Evolutionary conservation across 1,140 invertebrate genomes (phyloP), one percentile per base, ranked within the genome.

Genomic region (Diachasma alloeum): DNA sequence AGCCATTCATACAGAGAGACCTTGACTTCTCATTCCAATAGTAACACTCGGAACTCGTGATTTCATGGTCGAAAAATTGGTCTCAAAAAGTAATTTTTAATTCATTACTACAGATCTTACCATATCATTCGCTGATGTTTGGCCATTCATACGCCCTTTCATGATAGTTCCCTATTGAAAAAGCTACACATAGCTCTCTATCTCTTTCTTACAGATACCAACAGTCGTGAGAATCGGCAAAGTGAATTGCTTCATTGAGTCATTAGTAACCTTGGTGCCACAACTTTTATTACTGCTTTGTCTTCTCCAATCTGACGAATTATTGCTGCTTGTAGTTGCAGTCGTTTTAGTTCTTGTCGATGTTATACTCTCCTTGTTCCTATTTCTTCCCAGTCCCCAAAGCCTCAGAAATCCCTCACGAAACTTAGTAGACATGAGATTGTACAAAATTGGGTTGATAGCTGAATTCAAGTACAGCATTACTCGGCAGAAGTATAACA

Each of bases 371-470:
- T 83, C 78, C 46, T 83, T 84, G 44, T 81, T 80, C 56, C 75
- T 74, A 8, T 66, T 81, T 0, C 69, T 77, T 0, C 79, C 79
- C 3, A 86, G 72, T 0, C 89, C 82, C 80, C 93, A 90, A 56
- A 95, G 82, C 67, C 91, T 93, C 9, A 93, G 88, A 82, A 97
- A 97, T 0, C 95, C 96, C 17, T 94, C 93, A 11, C 96, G 91
- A 88, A 97, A 97, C 87, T 97, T 97, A 0, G 95, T 96, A n/a
- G 95, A 97, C 94, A 96, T 96, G 13, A 96, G 90, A 86, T 96
- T 96, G 88, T 97, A 97, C 15, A 97, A 91, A 80, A 97, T 96
- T 4, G 96, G 96, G 89, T 97, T 97, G 74, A 97, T 93, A 26
- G 96, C 95, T 5, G 96, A 97, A 85, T 97, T 97, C 19, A 97